Conservation (phyloP, 2,113 vertebrate genomes). For the Pao palembangensis region DNA sequence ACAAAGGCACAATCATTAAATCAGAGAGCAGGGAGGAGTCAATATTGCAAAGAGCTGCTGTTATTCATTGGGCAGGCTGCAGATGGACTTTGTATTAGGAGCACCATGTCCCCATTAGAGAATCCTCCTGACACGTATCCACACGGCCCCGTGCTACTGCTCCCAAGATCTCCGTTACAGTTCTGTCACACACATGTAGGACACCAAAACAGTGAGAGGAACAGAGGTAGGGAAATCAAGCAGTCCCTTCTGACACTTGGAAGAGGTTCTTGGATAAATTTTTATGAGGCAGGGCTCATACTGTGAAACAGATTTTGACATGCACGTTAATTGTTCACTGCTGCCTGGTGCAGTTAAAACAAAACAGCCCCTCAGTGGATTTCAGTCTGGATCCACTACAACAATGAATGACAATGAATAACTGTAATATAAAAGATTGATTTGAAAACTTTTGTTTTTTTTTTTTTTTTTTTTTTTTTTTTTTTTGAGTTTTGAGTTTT, state of each 20-base stretch:
- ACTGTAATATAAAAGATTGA: no score
- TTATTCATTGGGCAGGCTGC: conserved; percentile 55
- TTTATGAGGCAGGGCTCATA: conserved; percentile 43
- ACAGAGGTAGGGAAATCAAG: conserved; percentile 43
- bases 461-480: no score
- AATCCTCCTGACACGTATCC: conserved; percentile 62
- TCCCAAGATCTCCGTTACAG: conserved; percentile 68
- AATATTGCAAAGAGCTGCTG: conserved; percentile 81
- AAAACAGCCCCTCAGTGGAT: conserved; percentile 27
- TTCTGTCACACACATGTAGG: conserved; percentile 71
- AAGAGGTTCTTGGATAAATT: conserved; percentile 47
- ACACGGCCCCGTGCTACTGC: conserved; percentile 48
- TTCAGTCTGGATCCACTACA: neutral
- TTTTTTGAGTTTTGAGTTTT: no score
- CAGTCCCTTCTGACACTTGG: conserved; percentile 45
- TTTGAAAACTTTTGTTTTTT: no score
- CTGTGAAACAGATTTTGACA: conserved; percentile 54
- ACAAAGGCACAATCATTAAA: conserved; percentile 90
- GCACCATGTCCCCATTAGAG: conserved; percentile 62
- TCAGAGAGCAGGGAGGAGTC: conserved; percentile 73
- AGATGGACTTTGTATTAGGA: conserved; percentile 63
- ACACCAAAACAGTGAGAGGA: conserved; percentile 51
- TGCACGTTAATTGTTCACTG: conserved; percentile 52
- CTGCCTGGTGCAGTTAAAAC: conserved; percentile 30
- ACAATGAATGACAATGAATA: no score